phyloP scores from a whole-genome alignment of 2,888 invertebrate genomes.

The Noctua pronuba region DNA sequence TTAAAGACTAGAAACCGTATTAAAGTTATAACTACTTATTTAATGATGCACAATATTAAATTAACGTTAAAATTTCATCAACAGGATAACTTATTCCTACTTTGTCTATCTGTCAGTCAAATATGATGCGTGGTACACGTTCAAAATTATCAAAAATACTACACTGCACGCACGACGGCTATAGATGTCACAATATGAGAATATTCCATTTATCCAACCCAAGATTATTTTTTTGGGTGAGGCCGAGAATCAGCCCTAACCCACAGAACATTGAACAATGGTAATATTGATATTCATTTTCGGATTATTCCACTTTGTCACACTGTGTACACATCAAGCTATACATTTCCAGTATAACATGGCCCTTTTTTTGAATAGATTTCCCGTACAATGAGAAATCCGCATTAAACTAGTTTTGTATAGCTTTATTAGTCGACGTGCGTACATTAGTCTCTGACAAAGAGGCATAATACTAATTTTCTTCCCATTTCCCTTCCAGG shows the following conservation, averaged over 20 bases:
- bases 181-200: not conserved
- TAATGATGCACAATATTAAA: slow-evolving; percentile 24
- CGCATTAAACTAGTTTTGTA: too few species aligned
- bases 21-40: slow-evolving; percentile 17
- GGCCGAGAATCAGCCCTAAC: not conserved
- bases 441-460: not conserved
- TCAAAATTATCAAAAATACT: not conserved
- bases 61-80: not conserved
- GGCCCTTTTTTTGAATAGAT: too few species aligned
- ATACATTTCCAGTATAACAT: too few species aligned
- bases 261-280: not conserved
- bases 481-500: not conserved
- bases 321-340: too few species aligned
- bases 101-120: slow-evolving; percentile 34
- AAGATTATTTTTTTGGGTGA: not conserved
- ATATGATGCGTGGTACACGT: slow-evolving; percentile 16
- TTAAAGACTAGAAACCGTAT: slow-evolving; percentile 33
- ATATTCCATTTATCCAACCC: not conserved
- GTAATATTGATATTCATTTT: not conserved
- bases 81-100: slow-evolving; percentile 27
- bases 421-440: too few species aligned
- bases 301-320: not conserved
- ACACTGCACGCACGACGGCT: not conserved
- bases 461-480: not conserved
- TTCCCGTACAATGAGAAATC: too few species aligned